Percentiles rank a stretch among this genome's conserved stretches.
Conservation (phyloP, 2,113 vertebrate genomes). For the Bungarus multicinctus region DNA sequence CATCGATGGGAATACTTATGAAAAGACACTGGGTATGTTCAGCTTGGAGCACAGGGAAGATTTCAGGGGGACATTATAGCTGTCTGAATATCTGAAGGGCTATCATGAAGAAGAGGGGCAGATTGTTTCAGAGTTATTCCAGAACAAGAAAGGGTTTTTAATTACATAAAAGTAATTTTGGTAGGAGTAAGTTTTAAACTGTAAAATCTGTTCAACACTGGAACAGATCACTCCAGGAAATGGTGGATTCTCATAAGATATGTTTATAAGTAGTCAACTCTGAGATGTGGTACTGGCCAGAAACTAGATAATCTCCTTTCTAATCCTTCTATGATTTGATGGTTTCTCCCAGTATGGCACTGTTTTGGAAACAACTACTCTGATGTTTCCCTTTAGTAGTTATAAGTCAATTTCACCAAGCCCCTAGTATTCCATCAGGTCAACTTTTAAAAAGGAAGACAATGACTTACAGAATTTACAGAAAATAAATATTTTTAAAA, state of each 20-base stretch:
- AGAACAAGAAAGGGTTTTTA: background rate
- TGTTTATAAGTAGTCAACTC: background rate
- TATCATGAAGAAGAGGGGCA: background rate
- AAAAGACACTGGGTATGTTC: background rate
- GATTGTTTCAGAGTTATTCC: background rate
- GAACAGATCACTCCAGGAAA: background rate
- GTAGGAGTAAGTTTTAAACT: background rate
- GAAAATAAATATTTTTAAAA: background rate
- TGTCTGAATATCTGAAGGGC: background rate
- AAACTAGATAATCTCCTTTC: background rate
- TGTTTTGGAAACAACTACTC: background rate
- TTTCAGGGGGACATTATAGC: background rate
- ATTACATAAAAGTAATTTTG: background rate
- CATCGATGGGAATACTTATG: background rate
- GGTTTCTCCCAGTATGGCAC: background rate
- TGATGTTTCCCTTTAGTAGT: background rate
- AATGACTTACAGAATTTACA: background rate
- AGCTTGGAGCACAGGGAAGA: background rate
- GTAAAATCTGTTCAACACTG: background rate
- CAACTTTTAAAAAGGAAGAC: rapidly evolving
- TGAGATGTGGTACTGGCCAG: background rate
- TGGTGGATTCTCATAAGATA: background rate
- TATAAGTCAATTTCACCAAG: background rate
- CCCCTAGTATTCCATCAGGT: background rate
- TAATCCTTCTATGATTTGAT: background rate